Conservation (phyloP, 1,140 invertebrate species). For the Drosophila kikkawai region DNA sequence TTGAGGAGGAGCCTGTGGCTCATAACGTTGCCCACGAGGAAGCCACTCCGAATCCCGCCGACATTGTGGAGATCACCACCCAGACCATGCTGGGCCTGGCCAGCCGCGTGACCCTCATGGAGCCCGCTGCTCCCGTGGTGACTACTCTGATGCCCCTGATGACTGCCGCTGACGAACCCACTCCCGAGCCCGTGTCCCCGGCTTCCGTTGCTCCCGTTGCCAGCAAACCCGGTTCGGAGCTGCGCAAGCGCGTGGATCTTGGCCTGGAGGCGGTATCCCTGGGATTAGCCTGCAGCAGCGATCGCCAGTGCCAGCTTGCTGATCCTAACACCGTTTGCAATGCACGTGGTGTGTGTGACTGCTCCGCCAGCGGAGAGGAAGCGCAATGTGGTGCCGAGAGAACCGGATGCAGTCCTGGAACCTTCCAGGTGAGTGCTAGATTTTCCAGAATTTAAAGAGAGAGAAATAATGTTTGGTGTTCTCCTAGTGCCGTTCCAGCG, state of each 20-base stretch:
- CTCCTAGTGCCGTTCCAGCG: slow-evolving; percentile 90
- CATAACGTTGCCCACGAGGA: slow-evolving; percentile 51
- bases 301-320: slow-evolving; percentile 91
- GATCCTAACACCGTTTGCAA: slow-evolving; percentile 92
- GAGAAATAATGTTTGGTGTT: not conserved
- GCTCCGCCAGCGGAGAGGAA: slow-evolving; percentile 85
- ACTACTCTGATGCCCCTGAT: slow-evolving; percentile 78
- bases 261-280: slow-evolving; percentile 89
- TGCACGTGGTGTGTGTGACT: slow-evolving; percentile 92
- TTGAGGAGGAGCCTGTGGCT: slow-evolving; percentile 41
- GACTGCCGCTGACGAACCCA: slow-evolving; percentile 63
- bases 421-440: slow-evolving; percentile 90
- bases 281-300: slow-evolving; percentile 90
- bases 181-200: slow-evolving; percentile 49
- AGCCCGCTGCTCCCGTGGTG: slow-evolving; percentile 81
- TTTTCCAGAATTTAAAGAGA: too few species aligned
- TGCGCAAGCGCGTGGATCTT: slow-evolving; percentile 85
- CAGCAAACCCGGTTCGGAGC: slow-evolving; percentile 53
- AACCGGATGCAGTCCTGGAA: slow-evolving; percentile 92
- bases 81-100: slow-evolving; percentile 82
- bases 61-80: slow-evolving; percentile 84
- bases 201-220: slow-evolving; percentile 9
- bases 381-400: slow-evolving; percentile 89
- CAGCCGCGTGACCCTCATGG: slow-evolving; percentile 85
- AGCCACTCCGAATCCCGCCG: slow-evolving; percentile 71